Base-by-base conservation (phyloP, 2,888 invertebrate species). In the Conchocele bisecta region DNA sequence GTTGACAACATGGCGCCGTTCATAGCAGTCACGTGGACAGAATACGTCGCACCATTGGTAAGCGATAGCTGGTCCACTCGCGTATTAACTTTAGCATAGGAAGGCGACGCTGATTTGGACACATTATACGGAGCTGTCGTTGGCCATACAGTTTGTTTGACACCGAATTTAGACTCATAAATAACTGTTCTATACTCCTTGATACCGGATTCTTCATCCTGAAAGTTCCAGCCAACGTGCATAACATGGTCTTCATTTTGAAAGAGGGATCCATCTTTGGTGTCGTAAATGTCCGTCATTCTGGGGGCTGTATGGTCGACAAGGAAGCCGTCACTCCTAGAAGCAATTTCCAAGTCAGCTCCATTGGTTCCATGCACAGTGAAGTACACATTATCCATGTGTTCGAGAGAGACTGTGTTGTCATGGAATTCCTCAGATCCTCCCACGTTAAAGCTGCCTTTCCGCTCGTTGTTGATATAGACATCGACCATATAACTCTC, bases 271-370 rank as follows among this genome's bases (percentile, higher is more conserved):
- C 70, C 71, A 22, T 39, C 44, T 6, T 64, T 35, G n/a, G 68
- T 64, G 26, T 76, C 78, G n/a, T 70, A 29, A 15, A 70, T 59
- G 15, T 51, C 70, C 13, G 33, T 51, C 50, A 75, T 41, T 9
- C 70, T 48, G 2, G 86, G 86, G n/a, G 84, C 75, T 13, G 85
- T 83, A n/a, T 79, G 75, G 50, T 86, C 86, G 37, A 86, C 76
- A 6, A 66, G 15, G 51, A 81, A 81, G 0, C 85, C 85, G 66
- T 83, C 59, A 17, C 81, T 79, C 1, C 65, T 33, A 7, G 71
- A 66, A 2, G 60, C 28, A 11, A 51, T 58, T 17, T 63, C 64
- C 5, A 75, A 57, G 7, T 68, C 76, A 17, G 86, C 86, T 4
- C 84, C 82, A 71, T 86, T 85, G 26, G 63, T 72, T 3, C 81